Conservation (phyloP, 2,888 invertebrate species). For the Ceraclea dissimilis region DNA sequence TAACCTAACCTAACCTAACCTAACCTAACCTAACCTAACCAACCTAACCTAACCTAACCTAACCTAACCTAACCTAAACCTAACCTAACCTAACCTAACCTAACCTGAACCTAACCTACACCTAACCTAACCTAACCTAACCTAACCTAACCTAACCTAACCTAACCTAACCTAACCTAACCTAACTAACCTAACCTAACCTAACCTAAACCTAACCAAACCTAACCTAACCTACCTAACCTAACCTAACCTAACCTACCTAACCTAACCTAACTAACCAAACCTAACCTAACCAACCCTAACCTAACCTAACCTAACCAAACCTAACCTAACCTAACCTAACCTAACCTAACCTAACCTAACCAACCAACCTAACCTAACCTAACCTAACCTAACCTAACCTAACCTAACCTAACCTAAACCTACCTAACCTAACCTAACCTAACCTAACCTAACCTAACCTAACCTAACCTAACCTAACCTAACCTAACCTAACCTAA, state of each 20-base stretch:
- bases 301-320: constrained; percentile 11
- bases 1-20: constrained; percentile 22
- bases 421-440: constrained; percentile 23
- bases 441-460: constrained; percentile 23
- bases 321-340: constrained; percentile 16
- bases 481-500: constrained; percentile 25
- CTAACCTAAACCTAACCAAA: constrained; percentile 24
- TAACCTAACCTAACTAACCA: constrained; percentile 27
- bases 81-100: constrained; percentile 10
- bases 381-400: constrained; percentile 4
- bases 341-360: constrained; percentile 12
- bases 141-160: no score
- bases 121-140: constrained; percentile 7
- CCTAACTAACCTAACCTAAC: constrained; percentile 23
- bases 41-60: no score
- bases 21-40: neutral
- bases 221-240: constrained; percentile 24
- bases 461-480: constrained; percentile 24
- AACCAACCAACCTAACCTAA: constrained; percentile 7
- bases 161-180: constrained; percentile 22
- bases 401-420: constrained; percentile 23
- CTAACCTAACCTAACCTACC: constrained; percentile 23
- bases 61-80: no score
- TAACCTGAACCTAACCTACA: constrained; percentile 4
- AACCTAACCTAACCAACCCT: constrained; percentile 25